phyloP scores from a whole-genome alignment of 2,888 invertebrate species.

The Perithous albicinctus region DNA sequence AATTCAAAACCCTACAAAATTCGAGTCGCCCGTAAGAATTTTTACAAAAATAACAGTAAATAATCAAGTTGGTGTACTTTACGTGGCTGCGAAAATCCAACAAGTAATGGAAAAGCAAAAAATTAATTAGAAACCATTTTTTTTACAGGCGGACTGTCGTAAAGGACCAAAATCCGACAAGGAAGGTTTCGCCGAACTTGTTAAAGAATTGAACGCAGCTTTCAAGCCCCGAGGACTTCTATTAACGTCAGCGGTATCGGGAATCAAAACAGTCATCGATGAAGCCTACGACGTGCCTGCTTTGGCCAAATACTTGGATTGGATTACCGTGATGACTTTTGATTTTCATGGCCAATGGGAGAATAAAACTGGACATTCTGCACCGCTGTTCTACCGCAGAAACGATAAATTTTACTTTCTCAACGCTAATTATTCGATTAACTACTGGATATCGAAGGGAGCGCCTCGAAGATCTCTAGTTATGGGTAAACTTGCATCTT shows the following conservation, averaged over 20 bases:
- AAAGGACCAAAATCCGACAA: conserved; percentile 95
- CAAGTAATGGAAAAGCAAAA: conserved; percentile 7
- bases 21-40: too few relatives aligned
- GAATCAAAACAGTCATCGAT: conserved; percentile 95
- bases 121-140: too few relatives aligned
- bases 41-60: too few relatives aligned
- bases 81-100: too few relatives aligned
- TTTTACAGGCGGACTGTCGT: conserved; percentile 91
- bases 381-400: conserved; percentile 93
- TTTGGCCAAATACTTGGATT: too few relatives aligned
- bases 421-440: too few relatives aligned
- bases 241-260: conserved; percentile 94
- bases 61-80: too few relatives aligned
- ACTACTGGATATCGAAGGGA: conserved; percentile 95
- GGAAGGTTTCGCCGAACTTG: conserved; percentile 90
- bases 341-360: conserved; percentile 97
- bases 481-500: too few relatives aligned
- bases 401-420: too few relatives aligned
- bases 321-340: conserved; percentile 96
- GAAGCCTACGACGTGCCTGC: conserved; percentile 94
- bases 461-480: conserved; percentile 93
- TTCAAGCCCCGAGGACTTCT: conserved; percentile 89
- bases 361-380: conserved; percentile 95
- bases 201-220: conserved; percentile 89
- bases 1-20: too few relatives aligned